A percentile compares a stretch with the other conserved stretches of the same genome.
These are phyloP conservation scores for Tragelaphus eurycerus DNA, from an alignment of 2,797 vertebrate genomes.

Conservation along the genomic window DNA sequence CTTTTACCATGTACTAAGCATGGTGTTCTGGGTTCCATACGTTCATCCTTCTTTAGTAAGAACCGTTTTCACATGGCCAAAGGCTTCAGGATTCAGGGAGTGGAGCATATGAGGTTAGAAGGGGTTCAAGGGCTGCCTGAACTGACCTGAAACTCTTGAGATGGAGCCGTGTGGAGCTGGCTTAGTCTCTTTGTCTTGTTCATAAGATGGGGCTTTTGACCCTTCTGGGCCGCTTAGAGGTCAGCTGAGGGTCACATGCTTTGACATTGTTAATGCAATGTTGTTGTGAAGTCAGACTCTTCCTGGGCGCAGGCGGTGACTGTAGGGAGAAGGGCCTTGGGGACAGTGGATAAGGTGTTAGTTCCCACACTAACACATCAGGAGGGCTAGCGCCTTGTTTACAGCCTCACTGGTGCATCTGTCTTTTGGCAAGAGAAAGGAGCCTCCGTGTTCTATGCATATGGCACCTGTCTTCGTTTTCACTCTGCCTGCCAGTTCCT, in stretches of 20 bases:
- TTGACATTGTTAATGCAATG: background rate
- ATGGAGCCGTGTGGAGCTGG: background rate
- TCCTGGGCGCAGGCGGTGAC: background rate
- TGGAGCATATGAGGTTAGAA: background rate
- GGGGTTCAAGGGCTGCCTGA: background rate
- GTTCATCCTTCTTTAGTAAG: background rate
- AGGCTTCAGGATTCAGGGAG: background rate
- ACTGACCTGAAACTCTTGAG: background rate
- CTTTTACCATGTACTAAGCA: background rate
- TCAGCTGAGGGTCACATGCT: background rate
- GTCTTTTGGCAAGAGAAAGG: background rate
- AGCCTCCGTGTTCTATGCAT: background rate
- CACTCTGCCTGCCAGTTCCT: background rate
- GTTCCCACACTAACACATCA: background rate
- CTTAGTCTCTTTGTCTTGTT: background rate
- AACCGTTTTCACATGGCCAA: background rate
- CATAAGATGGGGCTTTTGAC: background rate
- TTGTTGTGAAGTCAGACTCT: background rate
- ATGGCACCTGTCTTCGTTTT: background rate
- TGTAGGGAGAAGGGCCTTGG: background rate
- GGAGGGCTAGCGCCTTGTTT: background rate
- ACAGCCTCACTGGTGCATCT: background rate
- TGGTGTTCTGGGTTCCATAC: background rate
- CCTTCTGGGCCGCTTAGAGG: background rate
- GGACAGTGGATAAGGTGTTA: background rate